These are phyloP conservation scores for Drosophila melanica DNA, from an alignment of 1,140 invertebrate genomes.

Conservation along the genomic window DNA sequence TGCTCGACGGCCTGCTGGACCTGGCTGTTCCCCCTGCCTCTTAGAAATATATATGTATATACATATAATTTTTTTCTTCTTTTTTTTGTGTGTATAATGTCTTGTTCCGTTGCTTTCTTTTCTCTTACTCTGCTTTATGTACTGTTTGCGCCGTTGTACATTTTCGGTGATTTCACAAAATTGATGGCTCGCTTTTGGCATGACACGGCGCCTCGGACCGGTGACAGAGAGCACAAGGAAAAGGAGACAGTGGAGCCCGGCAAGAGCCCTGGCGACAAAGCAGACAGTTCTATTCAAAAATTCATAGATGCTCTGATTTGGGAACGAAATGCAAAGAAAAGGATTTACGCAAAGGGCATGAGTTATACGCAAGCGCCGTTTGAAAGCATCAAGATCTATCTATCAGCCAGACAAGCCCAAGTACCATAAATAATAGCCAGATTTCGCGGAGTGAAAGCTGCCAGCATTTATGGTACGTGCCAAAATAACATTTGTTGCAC, in stretches of 20 bases:
- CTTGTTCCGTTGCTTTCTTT: constrained; percentile 17
- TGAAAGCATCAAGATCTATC: constrained; percentile 4
- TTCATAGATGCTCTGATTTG: constrained; percentile 71
- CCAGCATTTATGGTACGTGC: constrained; percentile 24
- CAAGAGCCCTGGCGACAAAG: neutral
- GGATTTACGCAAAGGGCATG: constrained; percentile 55
- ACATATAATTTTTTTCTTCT: constrained; percentile 1
- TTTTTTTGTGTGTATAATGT: constrained; percentile 13
- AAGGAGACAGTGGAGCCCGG: too few species aligned
- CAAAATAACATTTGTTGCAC: constrained; percentile 29
- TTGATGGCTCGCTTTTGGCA: constrained; percentile 69
- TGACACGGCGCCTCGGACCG: constrained; percentile 19
- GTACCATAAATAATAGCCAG: constrained; percentile 52
- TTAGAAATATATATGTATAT: too few species aligned
- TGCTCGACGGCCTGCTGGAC: constrained; percentile 46
- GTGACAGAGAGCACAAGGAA: neutral
- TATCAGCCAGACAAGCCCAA: constrained; percentile 9
- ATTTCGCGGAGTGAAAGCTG: constrained; percentile 30
- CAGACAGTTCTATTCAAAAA: constrained; percentile 48
- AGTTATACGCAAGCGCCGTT: constrained; percentile 24
- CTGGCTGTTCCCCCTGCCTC: neutral
- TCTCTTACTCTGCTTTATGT: constrained; percentile 39
- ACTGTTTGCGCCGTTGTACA: constrained; percentile 41
- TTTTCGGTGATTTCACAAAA: constrained; percentile 74
- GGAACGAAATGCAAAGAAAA: constrained; percentile 58